Base-by-base conservation (phyloP, 2,888 invertebrate genomes). In the Calliphora vomitoria region DNA sequence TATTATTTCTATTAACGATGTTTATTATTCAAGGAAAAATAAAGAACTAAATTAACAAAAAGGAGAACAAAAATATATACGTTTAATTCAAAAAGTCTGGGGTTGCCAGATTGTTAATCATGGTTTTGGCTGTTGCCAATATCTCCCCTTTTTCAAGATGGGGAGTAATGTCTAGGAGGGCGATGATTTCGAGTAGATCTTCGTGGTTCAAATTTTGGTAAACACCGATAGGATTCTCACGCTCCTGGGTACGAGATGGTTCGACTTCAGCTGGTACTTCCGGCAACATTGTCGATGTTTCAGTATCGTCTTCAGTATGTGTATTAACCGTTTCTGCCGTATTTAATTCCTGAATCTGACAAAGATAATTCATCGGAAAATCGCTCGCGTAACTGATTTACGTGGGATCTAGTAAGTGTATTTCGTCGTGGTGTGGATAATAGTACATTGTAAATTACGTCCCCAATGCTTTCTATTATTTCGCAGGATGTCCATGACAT, bases 61-160 rank as follows among this genome's bases (percentile, higher is more conserved):
- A 41, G 8, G 8, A 41, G 11, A 41, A 41, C 41, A 41, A 41
- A 41, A 41, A 11, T n/a, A n/a, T n/a, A n/a, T n/a, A n/a, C 41
- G 41, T 41, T 41, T 3, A 41, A 41, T 41, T 8, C 8, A 41
- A 41, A 41, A 41, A 4, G 11, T 41, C 41, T 41, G 41, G 41
- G 4, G 41, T 41, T 41, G 4, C 41, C 41, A 41, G 41, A 41
- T 41, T 41, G 8, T 8, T 41, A 41, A 1, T 41, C 3, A 41
- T 20, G 8, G 35, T 68, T 47, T 13, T 69, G 18, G 20, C 50
- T 69, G 50, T 71, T 71, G 71, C 71, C 53, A 55, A 71, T 35
- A 71, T 71, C 71, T 71, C 71, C 71, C 71, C 41, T 53, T 15
- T 55, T 71, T 53, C n/a, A n/a, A n/a, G n/a, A 71, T 53, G 71